Conservation (phyloP, 2,113 vertebrate genomes). For the Phoenicopterus ruber region DNA sequence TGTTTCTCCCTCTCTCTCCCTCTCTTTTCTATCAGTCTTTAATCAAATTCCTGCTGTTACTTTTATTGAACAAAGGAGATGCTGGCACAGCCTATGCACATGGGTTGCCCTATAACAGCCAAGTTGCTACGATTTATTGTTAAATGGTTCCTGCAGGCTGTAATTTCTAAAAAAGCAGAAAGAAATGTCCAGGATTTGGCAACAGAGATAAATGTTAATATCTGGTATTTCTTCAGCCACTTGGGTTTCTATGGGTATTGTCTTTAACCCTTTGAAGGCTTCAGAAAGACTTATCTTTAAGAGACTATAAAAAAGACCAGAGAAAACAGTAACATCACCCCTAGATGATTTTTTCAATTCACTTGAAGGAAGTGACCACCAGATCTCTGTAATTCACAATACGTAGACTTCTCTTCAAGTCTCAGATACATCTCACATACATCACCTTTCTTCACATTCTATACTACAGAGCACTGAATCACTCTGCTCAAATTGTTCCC, state of each 20-base stretch:
- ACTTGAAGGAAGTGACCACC: neutral
- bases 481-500: neutral
- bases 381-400: neutral
- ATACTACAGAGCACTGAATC: neutral
- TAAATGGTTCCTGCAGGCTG: neutral
- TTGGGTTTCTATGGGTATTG: neutral
- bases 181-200: conserved; percentile 20
- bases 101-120: conserved; percentile 7
- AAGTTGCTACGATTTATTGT: conserved; percentile 36
- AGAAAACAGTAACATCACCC: neutral
- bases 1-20: neutral
- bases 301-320: neutral
- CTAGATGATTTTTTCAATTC: neutral
- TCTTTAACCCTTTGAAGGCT: conserved; percentile 17
- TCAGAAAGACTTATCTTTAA: neutral
- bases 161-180: conserved; percentile 27
- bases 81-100: conserved; percentile 12
- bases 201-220: conserved; percentile 28
- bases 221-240: conserved; percentile 19
- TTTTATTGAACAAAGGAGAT: conserved; percentile 43
- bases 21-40: conserved; percentile 45
- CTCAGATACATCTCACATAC: neutral
- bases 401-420: neutral
- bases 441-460: neutral
- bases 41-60: conserved; percentile 52